Conservation (phyloP, 2,797 vertebrate genomes). For the Falco berigora region DNA sequence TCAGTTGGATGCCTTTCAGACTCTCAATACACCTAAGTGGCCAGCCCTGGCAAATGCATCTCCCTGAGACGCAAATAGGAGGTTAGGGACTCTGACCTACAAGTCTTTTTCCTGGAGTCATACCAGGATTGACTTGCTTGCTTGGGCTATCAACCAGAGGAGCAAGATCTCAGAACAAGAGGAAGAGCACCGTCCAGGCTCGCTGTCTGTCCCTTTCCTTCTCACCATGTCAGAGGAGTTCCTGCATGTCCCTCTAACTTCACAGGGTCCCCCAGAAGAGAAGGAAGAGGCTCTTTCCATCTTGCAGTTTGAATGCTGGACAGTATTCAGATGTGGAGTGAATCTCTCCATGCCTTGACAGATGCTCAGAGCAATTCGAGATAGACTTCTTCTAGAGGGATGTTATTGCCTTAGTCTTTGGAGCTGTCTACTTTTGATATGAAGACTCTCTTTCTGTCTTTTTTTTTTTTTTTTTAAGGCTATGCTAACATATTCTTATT, state of each 20-base stretch:
- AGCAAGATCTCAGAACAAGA: not conserved
- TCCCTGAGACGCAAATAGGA: not conserved
- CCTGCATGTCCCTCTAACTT: not conserved
- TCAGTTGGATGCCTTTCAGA: not conserved
- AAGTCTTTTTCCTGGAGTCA: not conserved
- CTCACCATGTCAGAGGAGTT: not conserved
- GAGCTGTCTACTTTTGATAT: not conserved
- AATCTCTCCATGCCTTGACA: not conserved
- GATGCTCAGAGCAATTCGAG: not conserved
- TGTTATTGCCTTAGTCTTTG: not conserved
- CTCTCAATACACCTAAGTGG: not conserved
- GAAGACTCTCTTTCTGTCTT: not conserved
- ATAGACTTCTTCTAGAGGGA: not conserved
- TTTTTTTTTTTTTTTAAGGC: not conserved
- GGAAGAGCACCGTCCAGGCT: not conserved
- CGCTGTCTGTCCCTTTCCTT: not conserved
- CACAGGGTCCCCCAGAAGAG: not conserved
- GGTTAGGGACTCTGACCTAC: not conserved
- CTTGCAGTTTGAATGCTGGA: not conserved
- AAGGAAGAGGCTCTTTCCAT: not conserved
- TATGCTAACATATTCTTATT: not conserved
- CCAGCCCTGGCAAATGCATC: not conserved
- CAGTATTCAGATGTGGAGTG: not conserved
- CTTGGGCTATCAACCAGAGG: not conserved
- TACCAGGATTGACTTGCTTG: not conserved